These are phyloP conservation scores for Melanotaenia pygmaea DNA, from an alignment of 2,797 vertebrate species.

Conservation along the genomic window DNA sequence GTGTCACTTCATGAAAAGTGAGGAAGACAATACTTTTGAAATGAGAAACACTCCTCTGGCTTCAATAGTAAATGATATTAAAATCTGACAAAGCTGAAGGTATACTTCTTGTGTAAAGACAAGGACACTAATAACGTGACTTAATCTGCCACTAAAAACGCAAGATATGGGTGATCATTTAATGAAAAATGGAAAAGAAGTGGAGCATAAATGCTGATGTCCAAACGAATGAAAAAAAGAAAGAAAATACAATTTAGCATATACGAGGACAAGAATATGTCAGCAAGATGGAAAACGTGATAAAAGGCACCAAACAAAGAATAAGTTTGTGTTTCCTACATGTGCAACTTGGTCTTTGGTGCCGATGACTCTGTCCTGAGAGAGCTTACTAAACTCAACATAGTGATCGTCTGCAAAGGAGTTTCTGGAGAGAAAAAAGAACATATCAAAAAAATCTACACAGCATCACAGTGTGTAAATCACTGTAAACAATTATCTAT, in stretches of 20 bases:
- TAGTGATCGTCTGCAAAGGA: conserved; percentile 95
- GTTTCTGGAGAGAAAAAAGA: conserved; percentile 80
- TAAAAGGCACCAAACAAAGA: background rate
- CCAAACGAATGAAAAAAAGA: no score
- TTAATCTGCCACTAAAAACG: background rate
- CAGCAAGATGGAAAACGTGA: background rate
- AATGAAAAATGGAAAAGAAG: background rate
- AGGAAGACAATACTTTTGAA: background rate
- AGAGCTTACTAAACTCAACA: conserved; percentile 97
- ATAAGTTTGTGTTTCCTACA: conserved; percentile 79
- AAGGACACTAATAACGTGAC: background rate
- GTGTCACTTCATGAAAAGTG: background rate
- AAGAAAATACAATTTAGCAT: background rate
- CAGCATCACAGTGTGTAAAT: background rate
- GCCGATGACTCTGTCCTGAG: conserved; percentile 95
- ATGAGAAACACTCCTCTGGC: background rate
- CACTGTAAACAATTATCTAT: accelerated
- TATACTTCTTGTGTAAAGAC: background rate
- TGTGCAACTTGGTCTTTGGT: conserved; percentile 96
- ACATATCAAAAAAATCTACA: background rate
- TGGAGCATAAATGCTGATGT: background rate
- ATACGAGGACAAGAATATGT: background rate
- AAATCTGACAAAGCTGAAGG: background rate
- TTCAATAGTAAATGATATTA: background rate
- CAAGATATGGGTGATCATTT: background rate